Base-by-base conservation (phyloP, 2,888 invertebrate genomes). In the Branchipolynoe longqiensis region DNA sequence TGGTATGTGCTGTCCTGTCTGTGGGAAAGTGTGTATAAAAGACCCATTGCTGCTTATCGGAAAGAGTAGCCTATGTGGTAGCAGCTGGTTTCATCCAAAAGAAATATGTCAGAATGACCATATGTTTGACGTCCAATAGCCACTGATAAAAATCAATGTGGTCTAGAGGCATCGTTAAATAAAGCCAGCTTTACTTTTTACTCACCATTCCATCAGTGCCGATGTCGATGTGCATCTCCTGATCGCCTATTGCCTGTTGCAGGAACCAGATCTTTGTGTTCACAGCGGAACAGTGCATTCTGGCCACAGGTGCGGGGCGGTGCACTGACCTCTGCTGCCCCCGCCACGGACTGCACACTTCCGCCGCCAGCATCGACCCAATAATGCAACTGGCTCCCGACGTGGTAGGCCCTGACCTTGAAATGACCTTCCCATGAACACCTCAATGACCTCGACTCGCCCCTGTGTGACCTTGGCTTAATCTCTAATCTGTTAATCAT, bases 371-470 rank as follows among this genome's bases (percentile, higher is more conserved):
- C 73, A 18, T 54, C 38, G 58, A 58, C 58, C 82, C 82, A 18
- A 69, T 84, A n/a, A 84, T 84, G 84, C 84, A 74, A 54, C 74
- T 62, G n/a, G 78, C 84, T n/a, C 84, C 84, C 22, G 84, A 84
- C 4, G 84, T 84, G 84, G 84, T 84, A 84, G 69, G 84, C 33
- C n/a, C n/a, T 28, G 40, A 59, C 78, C 41, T 48, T 78, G 78
- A 48, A 41, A 78, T 78, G 78, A 78, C 78, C 41, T 78, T 78
- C 48, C n/a, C 28, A 28, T 48, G 41, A 12, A 12, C 4, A 31
- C 69, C 38, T 48, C 73, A 8, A 33, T 6, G 82, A 6, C n/a
- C 83, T 36, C n/a, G n/a, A n/a, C n/a, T n/a, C n/a, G n/a, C n/a
- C n/a, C n/a, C n/a, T n/a, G n/a, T n/a, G n/a, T 83, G 40, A 28